Percentiles rank a stretch among this genome's conserved stretches.
Evolutionary conservation across 1,140 invertebrate genomes (phyloP).

Genomic region (Drosophila kanapiae): DNA sequence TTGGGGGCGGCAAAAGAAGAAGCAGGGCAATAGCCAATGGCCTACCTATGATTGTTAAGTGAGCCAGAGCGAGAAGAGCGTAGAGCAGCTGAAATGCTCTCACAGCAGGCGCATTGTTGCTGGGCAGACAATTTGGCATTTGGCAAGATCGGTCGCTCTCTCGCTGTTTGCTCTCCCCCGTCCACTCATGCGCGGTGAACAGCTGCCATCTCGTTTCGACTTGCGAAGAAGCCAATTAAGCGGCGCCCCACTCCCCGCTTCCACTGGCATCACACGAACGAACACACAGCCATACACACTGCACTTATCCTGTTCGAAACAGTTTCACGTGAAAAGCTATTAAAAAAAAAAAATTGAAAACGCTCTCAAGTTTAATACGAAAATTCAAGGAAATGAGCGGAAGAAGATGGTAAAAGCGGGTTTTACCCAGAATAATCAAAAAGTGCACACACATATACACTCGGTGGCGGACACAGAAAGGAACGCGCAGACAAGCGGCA

Average conservation of each 20-base stretch:
- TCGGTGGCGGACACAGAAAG: conserved; percentile 14
- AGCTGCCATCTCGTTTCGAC: conserved; percentile 26
- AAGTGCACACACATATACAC: conserved; percentile 49
- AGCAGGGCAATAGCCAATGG: conserved; percentile 19
- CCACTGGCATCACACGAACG: neutral
- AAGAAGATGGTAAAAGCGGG: conserved; percentile 78
- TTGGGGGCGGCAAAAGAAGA: conserved; percentile 7
- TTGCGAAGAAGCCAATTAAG: conserved; percentile 61
- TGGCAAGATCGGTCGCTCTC: conserved; percentile 40
- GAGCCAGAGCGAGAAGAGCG: neutral
- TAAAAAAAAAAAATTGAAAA: conserved; percentile 69
- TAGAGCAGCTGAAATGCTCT: conserved; percentile 12
- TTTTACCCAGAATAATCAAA: conserved; percentile 81
- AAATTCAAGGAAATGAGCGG: conserved; percentile 82
- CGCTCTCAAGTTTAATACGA: conserved; percentile 78
- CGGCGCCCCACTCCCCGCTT: conserved; percentile 39
- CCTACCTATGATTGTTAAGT: conserved; percentile 29
- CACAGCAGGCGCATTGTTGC: conserved; percentile 2
- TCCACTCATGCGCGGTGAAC: neutral
- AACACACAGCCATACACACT: neutral
- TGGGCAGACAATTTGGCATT: conserved; percentile 61
- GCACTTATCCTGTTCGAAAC: conserved; percentile 58
- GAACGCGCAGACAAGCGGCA: conserved; percentile 45
- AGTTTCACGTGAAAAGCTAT: conserved; percentile 81
- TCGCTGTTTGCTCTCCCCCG: neutral